These are phyloP conservation scores for Iselma pallidipennis DNA, from an alignment of 2,888 invertebrate genomes.

Conservation along the genomic window DNA sequence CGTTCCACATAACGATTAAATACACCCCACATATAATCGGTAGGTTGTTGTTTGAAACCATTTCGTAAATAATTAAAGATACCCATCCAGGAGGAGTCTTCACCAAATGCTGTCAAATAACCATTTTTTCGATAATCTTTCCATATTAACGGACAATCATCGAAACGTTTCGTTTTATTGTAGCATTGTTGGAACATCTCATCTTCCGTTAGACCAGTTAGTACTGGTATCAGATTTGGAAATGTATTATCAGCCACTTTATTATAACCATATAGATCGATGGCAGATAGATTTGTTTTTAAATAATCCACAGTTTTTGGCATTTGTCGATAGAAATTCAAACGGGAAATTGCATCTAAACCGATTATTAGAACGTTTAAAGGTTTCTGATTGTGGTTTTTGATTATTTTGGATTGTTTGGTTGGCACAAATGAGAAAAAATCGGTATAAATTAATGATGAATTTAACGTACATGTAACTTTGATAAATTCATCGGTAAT, in stretches of 20 bases:
- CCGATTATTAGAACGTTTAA: conserved; percentile 80
- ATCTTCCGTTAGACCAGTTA: conserved; percentile 70
- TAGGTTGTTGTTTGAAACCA: conserved; percentile 79
- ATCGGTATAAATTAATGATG: conserved; percentile 65
- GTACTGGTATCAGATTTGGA: conserved; percentile 82
- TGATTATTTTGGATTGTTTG: conserved; percentile 34
- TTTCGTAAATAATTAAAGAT: conserved; percentile 79
- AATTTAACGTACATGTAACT: conserved; percentile 64
- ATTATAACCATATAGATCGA: conserved; percentile 86
- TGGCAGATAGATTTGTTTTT: conserved; percentile 61
- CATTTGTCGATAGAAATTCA: conserved; percentile 85
- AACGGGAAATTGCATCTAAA: conserved; percentile 81
- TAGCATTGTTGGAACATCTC: conserved; percentile 70
- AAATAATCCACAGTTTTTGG: conserved; percentile 69
- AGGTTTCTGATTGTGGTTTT: conserved; percentile 3
- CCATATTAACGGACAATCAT: conserved; percentile 85
- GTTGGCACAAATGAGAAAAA: conserved; percentile 68
- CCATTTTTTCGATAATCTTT: conserved; percentile 72
- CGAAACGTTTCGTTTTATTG: conserved; percentile 63
- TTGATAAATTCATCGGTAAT: conserved; percentile 68
- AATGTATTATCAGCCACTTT: conserved; percentile 95
- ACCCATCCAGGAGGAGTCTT: conserved; percentile 79
- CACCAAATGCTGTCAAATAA: conserved; percentile 79
- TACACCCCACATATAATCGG: conserved; percentile 83
- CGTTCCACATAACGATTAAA: conserved; percentile 71